Evolutionary conservation across 2,113 vertebrate genomes (phyloP).

Genomic region (Struthio camelus): DNA sequence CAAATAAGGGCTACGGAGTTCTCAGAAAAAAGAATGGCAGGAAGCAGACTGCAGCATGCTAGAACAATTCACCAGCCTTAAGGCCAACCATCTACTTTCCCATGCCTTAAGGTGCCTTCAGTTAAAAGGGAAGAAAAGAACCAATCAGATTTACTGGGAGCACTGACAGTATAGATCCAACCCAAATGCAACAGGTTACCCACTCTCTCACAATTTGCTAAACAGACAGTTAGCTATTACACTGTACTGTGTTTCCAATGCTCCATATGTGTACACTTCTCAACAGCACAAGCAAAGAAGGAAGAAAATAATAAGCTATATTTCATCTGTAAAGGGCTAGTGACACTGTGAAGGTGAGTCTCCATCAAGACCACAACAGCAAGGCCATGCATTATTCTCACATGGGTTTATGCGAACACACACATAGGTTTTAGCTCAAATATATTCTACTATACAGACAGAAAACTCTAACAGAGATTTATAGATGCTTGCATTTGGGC

Average conservation of each 20-base stretch:
- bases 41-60: not conserved
- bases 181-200: not conserved
- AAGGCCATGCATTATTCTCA: not conserved
- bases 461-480: not conserved
- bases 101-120: not conserved
- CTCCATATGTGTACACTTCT: not conserved
- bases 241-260: not conserved
- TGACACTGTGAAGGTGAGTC: not conserved
- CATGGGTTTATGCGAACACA: not conserved
- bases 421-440: not conserved
- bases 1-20: not conserved
- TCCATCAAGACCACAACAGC: not conserved
- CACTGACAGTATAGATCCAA: not conserved
- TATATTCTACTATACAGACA: not conserved
- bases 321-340: not conserved
- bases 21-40: not conserved
- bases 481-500: not conserved
- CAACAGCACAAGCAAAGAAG: not conserved
- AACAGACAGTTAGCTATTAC: not conserved
- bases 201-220: not conserved
- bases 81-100: not conserved
- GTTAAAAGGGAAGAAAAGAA: not conserved
- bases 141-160: not conserved
- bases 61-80: not conserved
- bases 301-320: not conserved